These are phyloP conservation scores for Oceanodroma tethys DNA, from an alignment of 2,113 vertebrate genomes.

Conservation along the genomic window DNA sequence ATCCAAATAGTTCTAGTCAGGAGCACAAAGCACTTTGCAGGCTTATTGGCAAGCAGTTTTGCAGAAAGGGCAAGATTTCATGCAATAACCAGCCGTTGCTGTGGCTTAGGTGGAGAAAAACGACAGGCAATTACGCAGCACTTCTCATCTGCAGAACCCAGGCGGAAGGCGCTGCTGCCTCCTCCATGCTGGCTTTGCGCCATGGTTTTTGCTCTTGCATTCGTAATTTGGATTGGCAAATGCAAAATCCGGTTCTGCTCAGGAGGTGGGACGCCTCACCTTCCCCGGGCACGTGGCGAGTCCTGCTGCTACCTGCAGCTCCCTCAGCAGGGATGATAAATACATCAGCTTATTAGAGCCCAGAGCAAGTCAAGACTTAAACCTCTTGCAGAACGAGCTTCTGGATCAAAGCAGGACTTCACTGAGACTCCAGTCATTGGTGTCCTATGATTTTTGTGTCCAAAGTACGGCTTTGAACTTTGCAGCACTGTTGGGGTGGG, in stretches of 20 bases:
- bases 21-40: not conserved
- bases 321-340: not conserved
- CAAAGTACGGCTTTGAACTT: not conserved
- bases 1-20: not conserved
- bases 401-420: not conserved
- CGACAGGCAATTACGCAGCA: not conserved
- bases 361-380: not conserved
- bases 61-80: not conserved
- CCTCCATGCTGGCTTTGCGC: not conserved
- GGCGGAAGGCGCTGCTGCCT: not conserved
- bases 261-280: not conserved
- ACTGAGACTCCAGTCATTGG: not conserved
- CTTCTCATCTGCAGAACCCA: not conserved
- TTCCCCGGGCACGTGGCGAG: rapidly evolving
- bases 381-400: not conserved
- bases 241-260: not conserved
- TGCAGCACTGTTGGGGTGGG: not conserved
- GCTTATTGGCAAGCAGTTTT: not conserved
- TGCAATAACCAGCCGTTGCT: not conserved
- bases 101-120: not conserved
- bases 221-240: not conserved
- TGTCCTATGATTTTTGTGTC: not conserved
- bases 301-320: not conserved
- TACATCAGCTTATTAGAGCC: not conserved
- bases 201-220: not conserved